Evolutionary conservation across 2,113 vertebrate genomes (phyloP).

Genomic region (Pardalotus punctatus): DNA sequence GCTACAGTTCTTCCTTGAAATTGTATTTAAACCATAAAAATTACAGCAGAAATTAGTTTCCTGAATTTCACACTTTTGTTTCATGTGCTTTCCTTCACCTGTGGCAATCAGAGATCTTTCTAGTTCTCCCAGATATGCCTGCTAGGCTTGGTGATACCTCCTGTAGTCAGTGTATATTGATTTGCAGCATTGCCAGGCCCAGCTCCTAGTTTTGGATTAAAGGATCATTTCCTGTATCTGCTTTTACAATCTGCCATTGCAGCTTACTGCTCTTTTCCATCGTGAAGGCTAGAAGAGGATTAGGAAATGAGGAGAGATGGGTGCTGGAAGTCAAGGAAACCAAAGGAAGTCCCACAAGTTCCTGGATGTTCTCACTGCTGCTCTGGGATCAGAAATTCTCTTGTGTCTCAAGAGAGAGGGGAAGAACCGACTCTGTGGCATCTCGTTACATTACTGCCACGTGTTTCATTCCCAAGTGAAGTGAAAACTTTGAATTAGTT

Average conservation of each 20-base stretch:
- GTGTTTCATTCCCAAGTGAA: not conserved
- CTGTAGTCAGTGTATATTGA: not conserved
- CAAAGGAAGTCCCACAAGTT: not conserved
- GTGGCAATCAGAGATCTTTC: not conserved
- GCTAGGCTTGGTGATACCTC: not conserved
- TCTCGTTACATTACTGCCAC: not conserved
- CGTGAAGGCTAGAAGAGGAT: not conserved
- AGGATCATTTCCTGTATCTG: not conserved
- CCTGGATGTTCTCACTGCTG: not conserved
- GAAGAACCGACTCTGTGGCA: not conserved
- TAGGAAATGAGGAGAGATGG: not conserved
- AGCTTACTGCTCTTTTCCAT: not conserved
- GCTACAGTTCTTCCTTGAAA: not conserved
- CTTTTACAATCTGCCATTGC: not conserved
- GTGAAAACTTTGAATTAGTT: not conserved
- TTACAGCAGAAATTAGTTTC: not conserved
- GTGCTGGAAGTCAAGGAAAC: not conserved
- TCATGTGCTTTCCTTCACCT: not conserved
- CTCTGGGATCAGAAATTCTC: not conserved
- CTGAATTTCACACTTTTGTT: not conserved
- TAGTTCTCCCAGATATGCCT: not conserved
- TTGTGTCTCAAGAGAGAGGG: not conserved
- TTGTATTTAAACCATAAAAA: not conserved
- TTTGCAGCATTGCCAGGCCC: not conserved
- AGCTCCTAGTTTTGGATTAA: not conserved